Percentiles rank a stretch among this genome's conserved stretches.
Evolutionary conservation across 1,140 invertebrate species (phyloP).

Genomic region (Trinorchestia longiramus): DNA sequence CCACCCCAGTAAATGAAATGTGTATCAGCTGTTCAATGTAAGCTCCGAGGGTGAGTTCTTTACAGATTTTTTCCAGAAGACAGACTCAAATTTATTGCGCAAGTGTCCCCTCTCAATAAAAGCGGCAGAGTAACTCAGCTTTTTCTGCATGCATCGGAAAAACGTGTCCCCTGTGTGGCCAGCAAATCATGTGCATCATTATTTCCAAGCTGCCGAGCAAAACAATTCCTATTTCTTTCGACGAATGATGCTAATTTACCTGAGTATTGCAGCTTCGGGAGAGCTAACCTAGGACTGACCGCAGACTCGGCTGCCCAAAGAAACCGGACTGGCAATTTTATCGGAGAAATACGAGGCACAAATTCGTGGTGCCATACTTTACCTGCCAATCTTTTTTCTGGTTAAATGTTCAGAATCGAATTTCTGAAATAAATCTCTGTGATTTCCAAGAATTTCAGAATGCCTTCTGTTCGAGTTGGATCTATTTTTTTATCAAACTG

Average conservation of each 20-base stretch:
- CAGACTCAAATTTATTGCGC: background rate
- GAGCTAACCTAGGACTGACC: background rate
- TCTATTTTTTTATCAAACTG: background rate
- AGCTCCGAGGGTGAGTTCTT: background rate
- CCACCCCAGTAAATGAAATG: background rate
- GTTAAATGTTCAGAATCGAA: background rate
- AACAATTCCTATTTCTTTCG: background rate
- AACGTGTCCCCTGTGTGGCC: background rate
- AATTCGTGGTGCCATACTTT: background rate
- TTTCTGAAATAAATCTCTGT: background rate
- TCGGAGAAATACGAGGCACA: background rate
- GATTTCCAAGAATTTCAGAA: background rate
- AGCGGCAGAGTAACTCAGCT: background rate
- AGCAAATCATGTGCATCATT: background rate
- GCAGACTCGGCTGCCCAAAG: background rate
- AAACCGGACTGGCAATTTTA: background rate
- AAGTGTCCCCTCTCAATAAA: background rate
- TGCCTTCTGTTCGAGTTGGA: background rate
- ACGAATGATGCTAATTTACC: slow-evolving; percentile 12
- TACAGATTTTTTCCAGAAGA: background rate
- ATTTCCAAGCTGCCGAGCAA: background rate
- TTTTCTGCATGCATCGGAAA: background rate
- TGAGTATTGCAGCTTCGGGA: background rate
- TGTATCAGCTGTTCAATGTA: background rate
- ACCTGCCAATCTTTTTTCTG: background rate